Conservation (phyloP, 2,113 vertebrate species). For the Bagarius yarrelli region DNA sequence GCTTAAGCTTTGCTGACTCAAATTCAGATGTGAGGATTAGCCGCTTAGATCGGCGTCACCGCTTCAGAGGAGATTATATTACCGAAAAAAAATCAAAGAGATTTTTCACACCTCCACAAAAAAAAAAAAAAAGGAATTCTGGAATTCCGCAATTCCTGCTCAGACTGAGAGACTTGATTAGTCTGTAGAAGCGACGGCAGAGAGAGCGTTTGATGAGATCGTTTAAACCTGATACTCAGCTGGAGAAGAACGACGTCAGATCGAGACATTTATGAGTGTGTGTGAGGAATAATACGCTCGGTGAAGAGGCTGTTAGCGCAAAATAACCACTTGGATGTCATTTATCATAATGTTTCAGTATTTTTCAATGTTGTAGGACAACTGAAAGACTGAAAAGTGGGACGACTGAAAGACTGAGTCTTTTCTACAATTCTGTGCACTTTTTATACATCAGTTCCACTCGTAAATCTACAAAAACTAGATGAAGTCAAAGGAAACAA, state of each 20-base stretch:
- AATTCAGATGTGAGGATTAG: slow-evolving; percentile 37
- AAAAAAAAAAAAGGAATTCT: slow-evolving; percentile 44
- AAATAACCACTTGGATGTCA: no score
- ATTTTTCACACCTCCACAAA: slow-evolving; percentile 20
- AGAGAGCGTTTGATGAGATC: slow-evolving; percentile 29
- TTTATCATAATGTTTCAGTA: no score
- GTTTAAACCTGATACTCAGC: neutral
- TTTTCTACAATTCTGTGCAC: neutral
- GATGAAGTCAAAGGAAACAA: neutral
- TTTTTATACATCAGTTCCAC: neutral
- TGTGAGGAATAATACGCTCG: no score
- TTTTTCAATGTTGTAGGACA: no score
- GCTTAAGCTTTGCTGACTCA: slow-evolving; percentile 21
- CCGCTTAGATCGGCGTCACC: slow-evolving; percentile 10
- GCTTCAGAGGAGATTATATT: slow-evolving; percentile 36
- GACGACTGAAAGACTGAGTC: no score
- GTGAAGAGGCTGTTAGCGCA: no score
- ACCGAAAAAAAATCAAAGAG: neutral
- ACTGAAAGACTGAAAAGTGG: no score
- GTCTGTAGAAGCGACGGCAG: slow-evolving; percentile 35
- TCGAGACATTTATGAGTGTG: no score
- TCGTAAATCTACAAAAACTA: neutral
- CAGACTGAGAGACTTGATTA: slow-evolving; percentile 45
- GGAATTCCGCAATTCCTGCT: slow-evolving; percentile 41
- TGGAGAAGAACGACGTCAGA: neutral